These are phyloP conservation scores for Cataglyphis rosenhaueri DNA, from an alignment of 2,888 invertebrate genomes.

Conservation along the genomic window DNA sequence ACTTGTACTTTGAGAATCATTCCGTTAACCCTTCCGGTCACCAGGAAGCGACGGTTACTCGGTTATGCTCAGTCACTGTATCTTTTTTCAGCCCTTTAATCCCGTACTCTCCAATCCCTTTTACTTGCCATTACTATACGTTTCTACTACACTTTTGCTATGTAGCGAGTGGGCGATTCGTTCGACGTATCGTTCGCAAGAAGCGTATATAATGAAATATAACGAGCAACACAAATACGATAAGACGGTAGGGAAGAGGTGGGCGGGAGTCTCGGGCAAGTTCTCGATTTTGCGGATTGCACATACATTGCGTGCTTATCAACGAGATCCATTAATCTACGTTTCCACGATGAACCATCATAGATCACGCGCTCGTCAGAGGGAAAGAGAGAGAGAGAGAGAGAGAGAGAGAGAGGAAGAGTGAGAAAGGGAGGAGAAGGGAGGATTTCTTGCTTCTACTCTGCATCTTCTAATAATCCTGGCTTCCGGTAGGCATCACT, in stretches of 20 bases:
- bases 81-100: constrained; percentile 32
- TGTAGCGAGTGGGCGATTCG: not conserved
- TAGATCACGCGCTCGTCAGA: constrained; percentile 47
- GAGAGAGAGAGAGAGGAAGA: not conserved
- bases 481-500: constrained; percentile 22
- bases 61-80: constrained; percentile 44
- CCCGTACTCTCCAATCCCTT: constrained; percentile 25
- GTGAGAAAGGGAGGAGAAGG: not conserved
- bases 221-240: constrained; percentile 53
- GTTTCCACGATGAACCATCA: constrained; percentile 39
- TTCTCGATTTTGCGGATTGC: constrained; percentile 49
- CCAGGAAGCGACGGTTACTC: constrained; percentile 32
- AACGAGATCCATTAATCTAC: constrained; percentile 50
- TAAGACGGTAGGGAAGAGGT: constrained; percentile 1
- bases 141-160: constrained; percentile 23
- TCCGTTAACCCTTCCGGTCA: constrained; percentile 35
- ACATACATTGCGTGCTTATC: constrained; percentile 47
- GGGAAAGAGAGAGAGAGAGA: not conserved
- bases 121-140: constrained; percentile 25
- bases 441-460: constrained; percentile 26
- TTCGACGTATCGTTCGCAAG: constrained; percentile 43
- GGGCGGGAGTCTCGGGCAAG: not conserved
- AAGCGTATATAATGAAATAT: constrained; percentile 39
- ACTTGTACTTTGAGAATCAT: constrained; percentile 14
- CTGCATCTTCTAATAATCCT: constrained; percentile 41